A percentile compares a stretch with the other conserved stretches of the same genome.
Evolutionary conservation across 2,888 invertebrate genomes (phyloP).

Genomic region (Pterostichus niger): DNA sequence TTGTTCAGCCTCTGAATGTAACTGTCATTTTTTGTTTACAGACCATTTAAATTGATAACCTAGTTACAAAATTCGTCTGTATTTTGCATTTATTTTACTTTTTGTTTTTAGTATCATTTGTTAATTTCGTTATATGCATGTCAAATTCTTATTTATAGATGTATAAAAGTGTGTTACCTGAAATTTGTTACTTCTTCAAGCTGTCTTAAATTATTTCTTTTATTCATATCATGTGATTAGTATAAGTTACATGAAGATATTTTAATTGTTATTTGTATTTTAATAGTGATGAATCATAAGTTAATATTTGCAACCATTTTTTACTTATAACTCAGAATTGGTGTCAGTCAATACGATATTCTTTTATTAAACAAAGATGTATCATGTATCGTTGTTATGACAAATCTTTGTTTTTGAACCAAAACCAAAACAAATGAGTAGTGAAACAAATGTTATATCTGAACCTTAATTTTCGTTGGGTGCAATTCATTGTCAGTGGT

Average conservation of each 20-base stretch:
- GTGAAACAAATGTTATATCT: too few species aligned
- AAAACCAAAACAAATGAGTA: not conserved
- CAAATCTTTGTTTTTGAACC: too few species aligned
- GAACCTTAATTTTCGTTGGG: too few species aligned
- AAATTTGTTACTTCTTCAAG: not conserved
- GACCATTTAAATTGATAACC: slow-evolving; percentile 59
- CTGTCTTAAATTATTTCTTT: not conserved
- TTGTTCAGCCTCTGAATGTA: slow-evolving; percentile 26
- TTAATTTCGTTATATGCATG: slow-evolving; percentile 42
- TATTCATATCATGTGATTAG: not conserved
- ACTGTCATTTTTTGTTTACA: slow-evolving; percentile 63
- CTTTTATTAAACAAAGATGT: not conserved
- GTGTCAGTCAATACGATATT: not conserved
- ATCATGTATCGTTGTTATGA: not conserved
- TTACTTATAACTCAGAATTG: not conserved
- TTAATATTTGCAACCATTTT: slow-evolving; percentile 5
- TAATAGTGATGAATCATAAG: not conserved
- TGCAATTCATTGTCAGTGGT: slow-evolving; percentile 1
- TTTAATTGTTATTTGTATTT: too few species aligned
- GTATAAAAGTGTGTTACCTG: slow-evolving; percentile 1
- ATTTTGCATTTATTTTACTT: slow-evolving; percentile 28
- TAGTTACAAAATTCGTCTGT: slow-evolving; percentile 39
- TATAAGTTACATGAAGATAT: too few species aligned
- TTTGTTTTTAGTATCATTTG: slow-evolving; percentile 40
- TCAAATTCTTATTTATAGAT: slow-evolving; percentile 22